A percentile compares a stretch with the other conserved stretches of the same genome.
These are phyloP conservation scores for Calcarius ornatus DNA, from an alignment of 2,113 vertebrate species.

Conservation along the genomic window DNA sequence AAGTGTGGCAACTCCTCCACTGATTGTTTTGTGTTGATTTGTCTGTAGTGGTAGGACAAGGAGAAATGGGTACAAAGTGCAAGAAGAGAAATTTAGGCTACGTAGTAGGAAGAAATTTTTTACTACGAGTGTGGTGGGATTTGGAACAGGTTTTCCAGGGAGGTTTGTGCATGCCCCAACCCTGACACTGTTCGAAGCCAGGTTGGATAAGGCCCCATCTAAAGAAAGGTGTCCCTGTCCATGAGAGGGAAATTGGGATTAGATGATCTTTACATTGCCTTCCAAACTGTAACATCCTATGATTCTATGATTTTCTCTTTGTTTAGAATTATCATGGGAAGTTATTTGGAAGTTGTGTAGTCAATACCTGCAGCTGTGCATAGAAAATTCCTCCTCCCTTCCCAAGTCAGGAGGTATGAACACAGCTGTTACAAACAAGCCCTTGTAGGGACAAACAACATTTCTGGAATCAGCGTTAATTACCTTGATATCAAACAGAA, in stretches of 20 bases:
- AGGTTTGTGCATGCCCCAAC: neutral
- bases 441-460: neutral
- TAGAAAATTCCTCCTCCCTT: neutral
- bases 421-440: neutral
- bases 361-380: neutral
- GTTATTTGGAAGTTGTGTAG: neutral
- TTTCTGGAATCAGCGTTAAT: neutral
- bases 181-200: neutral
- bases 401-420: neutral
- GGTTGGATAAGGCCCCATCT: neutral
- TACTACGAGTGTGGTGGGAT: neutral
- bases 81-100: neutral
- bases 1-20: neutral
- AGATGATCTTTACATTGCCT: neutral
- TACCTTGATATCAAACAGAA: neutral
- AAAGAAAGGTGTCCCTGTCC: neutral
- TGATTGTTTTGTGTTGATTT: neutral
- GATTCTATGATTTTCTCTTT: neutral
- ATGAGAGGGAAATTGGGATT: neutral
- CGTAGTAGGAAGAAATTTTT: neutral
- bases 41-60: neutral
- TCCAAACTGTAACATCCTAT: neutral
- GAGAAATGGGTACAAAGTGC: neutral
- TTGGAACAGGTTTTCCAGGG: neutral
- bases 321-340: neutral